Evolutionary conservation across 2,888 invertebrate species (phyloP).

Genomic region (Catocala fraxini): DNA sequence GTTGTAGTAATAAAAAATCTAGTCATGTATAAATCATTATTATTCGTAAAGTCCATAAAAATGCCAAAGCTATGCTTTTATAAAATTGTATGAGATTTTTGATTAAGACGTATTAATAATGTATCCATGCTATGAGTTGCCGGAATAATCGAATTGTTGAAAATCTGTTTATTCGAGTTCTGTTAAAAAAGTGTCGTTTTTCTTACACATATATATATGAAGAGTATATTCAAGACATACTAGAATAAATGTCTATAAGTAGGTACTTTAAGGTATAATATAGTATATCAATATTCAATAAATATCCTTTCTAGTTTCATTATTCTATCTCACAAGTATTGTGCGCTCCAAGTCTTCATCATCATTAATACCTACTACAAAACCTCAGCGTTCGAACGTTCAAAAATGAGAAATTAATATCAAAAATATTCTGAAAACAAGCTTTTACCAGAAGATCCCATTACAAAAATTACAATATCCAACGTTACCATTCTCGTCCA

Average conservation of each 20-base stretch:
- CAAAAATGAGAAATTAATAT: constrained; percentile 37
- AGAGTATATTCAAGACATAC: constrained; percentile 48
- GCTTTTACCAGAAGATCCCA: constrained; percentile 25
- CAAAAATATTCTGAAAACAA: constrained; percentile 31
- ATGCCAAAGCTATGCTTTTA: constrained; percentile 25
- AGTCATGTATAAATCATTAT: background rate
- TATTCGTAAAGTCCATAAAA: constrained; percentile 5
- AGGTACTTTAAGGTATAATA: constrained; percentile 47
- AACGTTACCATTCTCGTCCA: constrained; percentile 35
- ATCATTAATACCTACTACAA: constrained; percentile 69
- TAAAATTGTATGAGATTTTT: constrained; percentile 19
- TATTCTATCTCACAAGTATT: constrained; percentile 82
- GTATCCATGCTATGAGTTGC: constrained; percentile 3
- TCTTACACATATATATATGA: constrained; percentile 36
- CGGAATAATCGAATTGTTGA: constrained; percentile 11
- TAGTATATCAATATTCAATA: constrained; percentile 65
- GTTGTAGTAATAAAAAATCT: constrained; percentile 9
- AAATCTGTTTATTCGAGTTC: constrained; percentile 22
- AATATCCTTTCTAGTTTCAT: constrained; percentile 65
- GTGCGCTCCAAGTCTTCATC: constrained; percentile 83
- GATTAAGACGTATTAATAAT: constrained; percentile 13
- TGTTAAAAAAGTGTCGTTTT: constrained; percentile 44
- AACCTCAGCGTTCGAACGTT: constrained; percentile 56
- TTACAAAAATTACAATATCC: constrained; percentile 27
- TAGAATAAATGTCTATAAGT: constrained; percentile 47